Evolutionary conservation across 2,797 vertebrate species (phyloP), one percentile per base, ranked within the genome.

Genomic region (Pseudotriccus pelzelni): DNA sequence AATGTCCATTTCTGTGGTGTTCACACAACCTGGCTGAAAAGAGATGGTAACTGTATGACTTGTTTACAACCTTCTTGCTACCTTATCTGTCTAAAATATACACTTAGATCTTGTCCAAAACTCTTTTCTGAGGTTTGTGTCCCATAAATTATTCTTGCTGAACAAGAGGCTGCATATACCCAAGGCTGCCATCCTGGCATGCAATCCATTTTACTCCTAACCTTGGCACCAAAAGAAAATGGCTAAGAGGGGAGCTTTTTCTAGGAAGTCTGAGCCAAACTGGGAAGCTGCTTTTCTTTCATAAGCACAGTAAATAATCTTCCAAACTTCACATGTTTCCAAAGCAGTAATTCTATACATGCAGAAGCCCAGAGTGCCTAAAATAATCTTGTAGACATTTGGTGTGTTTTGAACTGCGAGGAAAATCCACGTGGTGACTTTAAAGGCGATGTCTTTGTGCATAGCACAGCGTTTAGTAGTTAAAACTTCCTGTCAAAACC

Each of bases 1-100:
- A 94, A 99, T 99, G 96, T 99, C 99, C 99, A 99, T 99, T 98
- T 99, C 99, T 27, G 99, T 99, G 95, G 99, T 99, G 97, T 99
- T 99, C 97, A 99, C 99, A 91, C 99, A 99, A 90, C 99, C 99
- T 22, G 99, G 99, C 99, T 99, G 97, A 97, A 86, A 96, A 94
- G 53, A 94, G 25, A 90, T 25, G 76, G 47, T 9, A 47, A 76
- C 18, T 6, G 3, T 46, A 67, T 97, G 91, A 97, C 12, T 91
- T 80, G 52, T 84, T 94, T 86, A 66, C 58, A 73, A 39, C 14
- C 69, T 34, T 41, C 43, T 39, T 14, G 10, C 37, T 82, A 68
- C 28, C 27, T 69, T 59, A 46, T 10, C 49, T 76, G 80, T 52
- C 59, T 56, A 59, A 86, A 93, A 81, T 43, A 80, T 4, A 78